Evolutionary conservation across 2,797 vertebrate species (phyloP), one percentile per base, ranked within the genome.

Genomic region (Fringilla coelebs): DNA sequence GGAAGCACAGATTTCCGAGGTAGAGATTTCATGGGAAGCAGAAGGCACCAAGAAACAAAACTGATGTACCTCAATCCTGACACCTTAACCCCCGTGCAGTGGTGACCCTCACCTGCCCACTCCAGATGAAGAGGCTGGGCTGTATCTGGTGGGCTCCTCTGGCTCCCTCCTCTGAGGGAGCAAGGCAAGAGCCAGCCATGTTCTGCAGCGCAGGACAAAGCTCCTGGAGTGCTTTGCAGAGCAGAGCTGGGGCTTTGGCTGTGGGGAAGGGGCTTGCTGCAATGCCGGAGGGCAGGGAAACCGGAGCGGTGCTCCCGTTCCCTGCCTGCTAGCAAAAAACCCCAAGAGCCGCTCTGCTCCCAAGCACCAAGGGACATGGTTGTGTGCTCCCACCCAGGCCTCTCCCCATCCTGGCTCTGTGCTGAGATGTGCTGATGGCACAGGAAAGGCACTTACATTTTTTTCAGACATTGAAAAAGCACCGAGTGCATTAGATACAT

Each of bases 391-490:
- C 45, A 66, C 19, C 28, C 2, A 3, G 61, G 32, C 49, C 51
- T 73, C 45, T 74, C 72, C 45, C 61, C 68, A 48, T 32, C 49
- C 58, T 2, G 2, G 17, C 63, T 88, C 60, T 49, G 29, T 41
- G 31, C 70, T 87, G 80, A 86, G 55, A 67, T 90, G 71, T 49
- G 28, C 77, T 94, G 83, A 73, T 94, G 71, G 67, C 81, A 63
- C 52, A 67, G 52, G 34, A 92, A 94, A 93, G 67, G 61, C 85
- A 87, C 32, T 85, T 62, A 74, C 0, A 1, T 32, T 38, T 74
- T 88, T 89, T 89, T 72, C 32, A 55, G 36, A 60, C 2, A 4
- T 4, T 88, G 67, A 71, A 85, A 88, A 86, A 92, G 40, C 80
- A 85, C 3, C 26, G 21, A 94, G 38, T 77, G n/a, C 77, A 88